Evolutionary conservation across 2,888 invertebrate species (phyloP), one percentile per base, ranked within the genome.

Genomic region (Dryomyza anilis): DNA sequence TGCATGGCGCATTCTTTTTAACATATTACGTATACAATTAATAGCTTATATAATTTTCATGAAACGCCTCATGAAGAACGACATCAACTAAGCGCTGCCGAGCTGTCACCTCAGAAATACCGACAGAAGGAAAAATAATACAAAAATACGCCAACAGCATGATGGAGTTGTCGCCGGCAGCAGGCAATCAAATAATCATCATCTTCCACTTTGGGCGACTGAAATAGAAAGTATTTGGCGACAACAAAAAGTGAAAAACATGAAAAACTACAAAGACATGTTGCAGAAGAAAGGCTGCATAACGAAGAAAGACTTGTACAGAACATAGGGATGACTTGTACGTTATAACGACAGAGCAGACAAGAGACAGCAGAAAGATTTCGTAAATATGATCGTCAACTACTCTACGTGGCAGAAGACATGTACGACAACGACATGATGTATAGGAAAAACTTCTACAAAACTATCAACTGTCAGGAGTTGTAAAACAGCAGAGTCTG

Each of bases 171-270:
- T 65, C 57, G 63, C 60, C 61, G 60, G 48, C 62, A 65, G 67
- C 58, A 45, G 36, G 58, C 56, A 46, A 58, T 48, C 53, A 48
- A 63, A 53, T 25, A 52, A 39, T 55, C 46, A 65, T 56, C 43
- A 53, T 48, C 61, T 62, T 30, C 50, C 57, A 61, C 64, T 67
- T 61, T 55, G 19, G 52, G 48, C 58, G 65, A 65, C 69, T 63
- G 65, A 69, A 69, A 69, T 69, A 67, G 69, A 69, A 69, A 69
- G 69, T 67, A 63, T 61, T 29, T 61, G 62, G 65, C 62, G 57
- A 65, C 64, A 57, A 21, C 36, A 56, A 25, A 36, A 21, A 50
- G 12, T 25, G 21, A 12, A 48, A 23, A 14, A 48, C 5, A 6
- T 2, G 16, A 30, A 5, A 5, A 29, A 30, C 12, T 10, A 16